Percentiles rank a stretch among this genome's conserved stretches.
phyloP scores from a whole-genome alignment of 1,140 invertebrate genomes.

The Pemphigus obesinymphae region DNA sequence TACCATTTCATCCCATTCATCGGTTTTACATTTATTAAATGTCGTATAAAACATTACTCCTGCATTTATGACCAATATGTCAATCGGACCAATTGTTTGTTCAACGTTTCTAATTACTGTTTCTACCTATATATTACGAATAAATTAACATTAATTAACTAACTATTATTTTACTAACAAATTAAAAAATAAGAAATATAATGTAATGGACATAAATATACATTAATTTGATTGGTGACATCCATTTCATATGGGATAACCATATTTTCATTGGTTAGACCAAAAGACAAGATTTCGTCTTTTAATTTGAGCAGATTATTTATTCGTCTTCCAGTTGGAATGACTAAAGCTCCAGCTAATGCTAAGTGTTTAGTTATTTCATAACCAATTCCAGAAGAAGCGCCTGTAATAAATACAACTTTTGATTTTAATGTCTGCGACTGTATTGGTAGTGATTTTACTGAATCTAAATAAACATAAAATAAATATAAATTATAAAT shows the following conservation, averaged over 20 bases:
- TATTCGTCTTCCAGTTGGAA: conserved; percentile 45
- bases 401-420: conserved; percentile 47
- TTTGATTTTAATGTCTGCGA: conserved; percentile 38
- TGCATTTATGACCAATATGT: conserved; percentile 47
- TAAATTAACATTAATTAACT: too few relatives aligned
- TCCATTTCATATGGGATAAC: conserved; percentile 45
- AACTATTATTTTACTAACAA: too few relatives aligned
- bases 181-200: too few relatives aligned
- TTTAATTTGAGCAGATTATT: conserved; percentile 43
- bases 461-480: not conserved
- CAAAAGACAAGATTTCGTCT: conserved; percentile 11
- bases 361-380: conserved; percentile 45
- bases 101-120: conserved; percentile 43
- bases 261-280: conserved; percentile 4
- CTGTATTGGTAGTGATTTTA: not conserved
- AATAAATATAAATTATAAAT: too few relatives aligned
- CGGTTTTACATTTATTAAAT: conserved; percentile 45
- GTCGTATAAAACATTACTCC: conserved; percentile 47
- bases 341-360: conserved; percentile 44
- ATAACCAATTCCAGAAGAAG: conserved; percentile 48
- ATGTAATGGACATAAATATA: too few relatives aligned
- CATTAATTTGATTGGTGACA: conserved; percentile 44
- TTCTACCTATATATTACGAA: conserved; percentile 40
- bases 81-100: conserved; percentile 44
- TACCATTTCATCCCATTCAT: conserved; percentile 47